These are phyloP conservation scores for Potorous gilbertii DNA, from an alignment of 2,797 vertebrate genomes.

Conservation along the genomic window DNA sequence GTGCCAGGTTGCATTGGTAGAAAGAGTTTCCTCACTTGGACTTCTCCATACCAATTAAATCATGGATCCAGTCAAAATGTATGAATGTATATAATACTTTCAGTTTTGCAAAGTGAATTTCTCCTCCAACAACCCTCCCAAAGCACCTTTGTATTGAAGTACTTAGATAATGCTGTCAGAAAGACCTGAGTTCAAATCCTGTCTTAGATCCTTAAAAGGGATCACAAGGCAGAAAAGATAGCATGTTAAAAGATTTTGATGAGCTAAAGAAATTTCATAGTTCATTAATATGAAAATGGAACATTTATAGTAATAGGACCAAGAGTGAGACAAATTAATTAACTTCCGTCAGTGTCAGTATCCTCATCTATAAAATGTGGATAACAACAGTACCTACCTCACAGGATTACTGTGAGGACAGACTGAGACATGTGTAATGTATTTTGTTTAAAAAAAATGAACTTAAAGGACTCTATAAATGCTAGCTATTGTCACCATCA, in stretches of 20 bases:
- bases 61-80: not conserved
- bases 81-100: not conserved
- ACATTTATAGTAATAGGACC: not conserved
- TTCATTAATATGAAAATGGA: not conserved
- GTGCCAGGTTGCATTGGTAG: not conserved
- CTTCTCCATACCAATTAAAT: not conserved
- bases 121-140: not conserved
- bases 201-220: not conserved
- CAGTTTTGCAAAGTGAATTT: not conserved
- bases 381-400: not conserved
- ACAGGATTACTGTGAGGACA: not conserved
- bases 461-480: not conserved
- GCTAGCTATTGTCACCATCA: not conserved
- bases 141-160: not conserved
- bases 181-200: not conserved
- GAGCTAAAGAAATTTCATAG: not conserved
- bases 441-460: not conserved
- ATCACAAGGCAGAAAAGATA: not conserved
- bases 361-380: not conserved
- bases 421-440: not conserved
- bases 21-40: not conserved
- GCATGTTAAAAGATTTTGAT: not conserved
- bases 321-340: not conserved
- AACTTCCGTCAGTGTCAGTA: not conserved
- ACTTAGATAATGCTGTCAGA: not conserved